These are phyloP conservation scores for Sphaerodactylus townsendi DNA, from an alignment of 2,113 vertebrate species.

Conservation along the genomic window DNA sequence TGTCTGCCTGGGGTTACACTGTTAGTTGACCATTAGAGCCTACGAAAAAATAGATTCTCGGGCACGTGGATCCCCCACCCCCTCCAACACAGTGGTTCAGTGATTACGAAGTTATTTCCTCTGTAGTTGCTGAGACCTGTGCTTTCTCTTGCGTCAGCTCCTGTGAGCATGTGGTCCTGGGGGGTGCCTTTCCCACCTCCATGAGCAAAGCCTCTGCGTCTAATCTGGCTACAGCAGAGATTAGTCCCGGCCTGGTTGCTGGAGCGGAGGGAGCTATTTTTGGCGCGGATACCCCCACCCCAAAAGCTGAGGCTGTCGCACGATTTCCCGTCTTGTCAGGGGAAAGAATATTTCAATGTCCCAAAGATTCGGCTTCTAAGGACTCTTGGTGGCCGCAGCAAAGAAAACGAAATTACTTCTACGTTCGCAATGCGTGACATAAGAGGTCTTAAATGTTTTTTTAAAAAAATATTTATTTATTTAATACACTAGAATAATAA, in stretches of 20 bases:
- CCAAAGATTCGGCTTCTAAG: background rate
- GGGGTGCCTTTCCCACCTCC: background rate
- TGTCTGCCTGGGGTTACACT: too few relatives aligned
- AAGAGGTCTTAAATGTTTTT: too few relatives aligned
- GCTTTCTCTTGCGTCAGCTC: background rate
- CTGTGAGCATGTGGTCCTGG: background rate
- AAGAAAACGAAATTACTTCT: background rate
- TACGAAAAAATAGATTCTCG: too few relatives aligned
- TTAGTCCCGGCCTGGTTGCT: background rate
- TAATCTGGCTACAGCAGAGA: conserved; percentile 12
- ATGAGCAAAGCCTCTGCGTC: background rate
- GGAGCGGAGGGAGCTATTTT: conserved; percentile 13
- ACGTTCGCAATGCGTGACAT: background rate
- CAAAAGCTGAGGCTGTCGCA: background rate
- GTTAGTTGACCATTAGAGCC: too few relatives aligned
- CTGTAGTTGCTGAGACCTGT: too few relatives aligned
- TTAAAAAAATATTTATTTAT: too few relatives aligned
- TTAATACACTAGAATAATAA: too few relatives aligned
- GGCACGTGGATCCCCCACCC: too few relatives aligned
- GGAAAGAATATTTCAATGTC: background rate
- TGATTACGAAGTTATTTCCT: background rate
- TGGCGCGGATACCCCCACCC: background rate
- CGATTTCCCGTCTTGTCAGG: background rate
- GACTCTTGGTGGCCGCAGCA: background rate
- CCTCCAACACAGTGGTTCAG: background rate